A percentile compares a stretch with the other conserved stretches of the same genome.
These are phyloP conservation scores for Pelobates cultripes DNA, from an alignment of 2,797 vertebrate genomes.

Conservation along the genomic window DNA sequence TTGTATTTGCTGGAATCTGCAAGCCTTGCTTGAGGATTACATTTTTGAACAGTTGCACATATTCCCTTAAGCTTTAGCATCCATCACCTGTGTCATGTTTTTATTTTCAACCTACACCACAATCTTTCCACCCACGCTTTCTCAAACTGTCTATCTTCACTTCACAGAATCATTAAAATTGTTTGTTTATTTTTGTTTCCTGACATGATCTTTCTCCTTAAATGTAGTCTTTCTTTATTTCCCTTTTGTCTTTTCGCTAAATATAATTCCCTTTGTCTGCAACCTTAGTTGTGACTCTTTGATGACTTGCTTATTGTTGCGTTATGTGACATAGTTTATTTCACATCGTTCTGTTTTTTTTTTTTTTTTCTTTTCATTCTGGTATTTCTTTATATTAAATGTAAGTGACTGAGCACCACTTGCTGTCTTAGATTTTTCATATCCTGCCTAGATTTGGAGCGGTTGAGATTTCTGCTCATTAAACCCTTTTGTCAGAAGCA, in stretches of 20 bases:
- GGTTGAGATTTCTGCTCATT: slow-evolving; percentile 50
- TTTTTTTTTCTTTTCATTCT: slow-evolving; percentile 5
- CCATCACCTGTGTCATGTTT: not conserved
- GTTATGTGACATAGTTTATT: not conserved
- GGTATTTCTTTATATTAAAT: slow-evolving; percentile 23
- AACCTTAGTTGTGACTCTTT: not conserved
- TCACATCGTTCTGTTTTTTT: slow-evolving; percentile 5
- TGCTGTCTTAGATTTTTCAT: slow-evolving; percentile 40
- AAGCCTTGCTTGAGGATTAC: not conserved
- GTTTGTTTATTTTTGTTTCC: slow-evolving; percentile 33
- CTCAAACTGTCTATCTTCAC: slow-evolving; percentile 34
- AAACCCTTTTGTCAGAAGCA: slow-evolving; percentile 52
- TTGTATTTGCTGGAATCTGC: not conserved
- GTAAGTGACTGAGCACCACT: slow-evolving; percentile 37
- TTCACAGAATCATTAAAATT: slow-evolving; percentile 11
- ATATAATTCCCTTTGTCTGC: not conserved
- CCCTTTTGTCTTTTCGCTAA: not conserved
- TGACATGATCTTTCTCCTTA: not conserved
- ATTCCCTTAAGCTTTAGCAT: slow-evolving; percentile 7
- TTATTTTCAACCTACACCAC: not conserved
- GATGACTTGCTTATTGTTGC: slow-evolving; percentile 26
- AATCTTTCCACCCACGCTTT: not conserved
- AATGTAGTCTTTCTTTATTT: not conserved
- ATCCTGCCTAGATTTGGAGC: slow-evolving; percentile 37
- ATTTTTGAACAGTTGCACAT: slow-evolving; percentile 5